phyloP scores from a whole-genome alignment of 2,797 vertebrate genomes.

The Sitta carolinensis region DNA sequence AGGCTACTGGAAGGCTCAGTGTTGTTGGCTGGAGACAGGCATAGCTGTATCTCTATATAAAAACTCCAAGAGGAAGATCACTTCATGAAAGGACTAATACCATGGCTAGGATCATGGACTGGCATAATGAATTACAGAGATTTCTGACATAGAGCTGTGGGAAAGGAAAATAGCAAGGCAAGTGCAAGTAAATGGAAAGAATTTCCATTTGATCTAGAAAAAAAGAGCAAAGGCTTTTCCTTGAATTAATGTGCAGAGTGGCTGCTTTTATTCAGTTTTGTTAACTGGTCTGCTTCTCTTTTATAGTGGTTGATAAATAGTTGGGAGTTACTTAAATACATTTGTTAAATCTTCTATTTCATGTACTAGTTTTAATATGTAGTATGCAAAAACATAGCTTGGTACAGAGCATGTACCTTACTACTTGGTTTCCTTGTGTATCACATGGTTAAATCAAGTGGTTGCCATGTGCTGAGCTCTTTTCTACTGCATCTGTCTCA shows the following conservation, averaged over 20 bases:
- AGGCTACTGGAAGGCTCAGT: not conserved
- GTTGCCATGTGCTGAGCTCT: not conserved
- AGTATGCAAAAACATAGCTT: not conserved
- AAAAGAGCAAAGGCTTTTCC: not conserved
- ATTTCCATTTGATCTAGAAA: not conserved
- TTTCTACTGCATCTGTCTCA: not conserved
- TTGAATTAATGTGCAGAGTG: not conserved
- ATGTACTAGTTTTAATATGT: not conserved
- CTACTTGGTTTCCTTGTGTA: not conserved
- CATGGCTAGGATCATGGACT: not conserved
- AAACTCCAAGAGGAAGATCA: not conserved
- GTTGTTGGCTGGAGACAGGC: not conserved
- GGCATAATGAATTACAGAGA: not conserved
- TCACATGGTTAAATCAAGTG: not conserved
- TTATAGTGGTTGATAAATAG: not conserved
- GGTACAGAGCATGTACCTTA: not conserved
- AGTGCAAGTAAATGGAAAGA: not conserved
- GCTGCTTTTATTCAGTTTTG: not conserved
- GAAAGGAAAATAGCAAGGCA: not conserved
- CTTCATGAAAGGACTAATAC: not conserved
- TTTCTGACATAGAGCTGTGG: not conserved
- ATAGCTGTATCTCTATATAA: accelerated
- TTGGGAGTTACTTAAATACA: not conserved
- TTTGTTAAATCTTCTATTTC: not conserved
- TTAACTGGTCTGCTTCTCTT: not conserved